phyloP scores from a whole-genome alignment of 2,888 invertebrate genomes.

The Nephrotoma appendiculata region DNA sequence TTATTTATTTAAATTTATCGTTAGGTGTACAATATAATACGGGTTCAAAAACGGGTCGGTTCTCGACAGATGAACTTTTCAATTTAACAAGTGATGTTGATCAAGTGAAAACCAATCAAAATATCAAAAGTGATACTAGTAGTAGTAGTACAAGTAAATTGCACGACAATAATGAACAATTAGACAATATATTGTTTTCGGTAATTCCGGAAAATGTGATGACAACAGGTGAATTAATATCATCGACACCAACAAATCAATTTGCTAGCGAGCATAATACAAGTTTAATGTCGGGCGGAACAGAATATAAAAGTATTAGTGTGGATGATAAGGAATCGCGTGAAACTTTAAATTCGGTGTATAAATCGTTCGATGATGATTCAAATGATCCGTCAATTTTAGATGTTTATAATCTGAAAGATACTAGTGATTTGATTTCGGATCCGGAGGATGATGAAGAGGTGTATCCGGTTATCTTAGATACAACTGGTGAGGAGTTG shows the following conservation, averaged over 20 bases:
- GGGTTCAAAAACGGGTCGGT: background rate
- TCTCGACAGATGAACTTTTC: background rate
- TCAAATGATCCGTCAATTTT: background rate
- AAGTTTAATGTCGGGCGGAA: background rate
- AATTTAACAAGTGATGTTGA: background rate
- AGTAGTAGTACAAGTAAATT: background rate
- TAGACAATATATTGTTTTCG: background rate
- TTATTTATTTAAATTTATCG: background rate
- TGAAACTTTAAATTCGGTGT: background rate
- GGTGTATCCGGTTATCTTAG: slow-evolving; percentile 24
- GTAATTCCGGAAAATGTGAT: background rate
- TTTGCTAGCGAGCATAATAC: background rate
- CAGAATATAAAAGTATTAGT: background rate
- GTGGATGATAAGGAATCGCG: background rate
- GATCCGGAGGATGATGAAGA: slow-evolving; percentile 31
- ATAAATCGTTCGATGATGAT: background rate
- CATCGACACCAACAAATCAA: background rate
- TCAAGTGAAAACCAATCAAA: background rate
- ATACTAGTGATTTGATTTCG: slow-evolving; percentile 19
- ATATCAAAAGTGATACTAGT: background rate
- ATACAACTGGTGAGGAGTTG: slow-evolving; percentile 28
- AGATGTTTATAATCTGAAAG: background rate
- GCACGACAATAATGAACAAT: background rate
- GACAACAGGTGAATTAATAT: background rate
- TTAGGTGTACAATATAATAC: slow-evolving; percentile 1